Evolutionary conservation across 2,113 vertebrate species (phyloP).

Genomic region (Phocoena sinus): DNA sequence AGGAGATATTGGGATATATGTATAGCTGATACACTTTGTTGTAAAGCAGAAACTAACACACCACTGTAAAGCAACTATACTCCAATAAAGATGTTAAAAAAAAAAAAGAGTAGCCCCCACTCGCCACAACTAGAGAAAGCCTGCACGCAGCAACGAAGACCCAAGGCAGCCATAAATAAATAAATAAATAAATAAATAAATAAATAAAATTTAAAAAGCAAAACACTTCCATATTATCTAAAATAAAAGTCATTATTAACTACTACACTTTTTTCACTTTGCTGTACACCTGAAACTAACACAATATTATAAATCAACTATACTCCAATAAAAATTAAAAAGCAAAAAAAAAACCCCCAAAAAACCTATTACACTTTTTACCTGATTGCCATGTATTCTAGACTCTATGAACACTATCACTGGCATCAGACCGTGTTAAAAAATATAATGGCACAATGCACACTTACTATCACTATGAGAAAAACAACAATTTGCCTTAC

Average conservation of each 20-base stretch:
- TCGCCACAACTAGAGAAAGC: no score
- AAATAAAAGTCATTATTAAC: background rate
- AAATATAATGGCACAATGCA: background rate
- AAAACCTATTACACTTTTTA: background rate
- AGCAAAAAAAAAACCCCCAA: rapidly evolving
- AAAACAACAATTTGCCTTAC: background rate
- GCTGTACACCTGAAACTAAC: background rate
- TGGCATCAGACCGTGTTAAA: background rate
- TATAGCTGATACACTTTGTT: no score
- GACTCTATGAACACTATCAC: background rate
- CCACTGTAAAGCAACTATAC: no score
- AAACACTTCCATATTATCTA: background rate
- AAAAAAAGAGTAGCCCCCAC: no score
- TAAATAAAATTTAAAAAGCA: background rate
- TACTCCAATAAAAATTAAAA: background rate
- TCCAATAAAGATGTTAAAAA: no score
- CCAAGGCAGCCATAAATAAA: no score
- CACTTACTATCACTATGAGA: background rate
- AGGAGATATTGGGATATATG: no score
- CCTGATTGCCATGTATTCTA: background rate
- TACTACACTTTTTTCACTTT: background rate
- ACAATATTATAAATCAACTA: background rate
- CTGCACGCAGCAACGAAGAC: no score
- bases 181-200: no score
- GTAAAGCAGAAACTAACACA: no score